Base-by-base conservation (phyloP, 2,113 vertebrate genomes). In the Burhinus bistriatus region DNA sequence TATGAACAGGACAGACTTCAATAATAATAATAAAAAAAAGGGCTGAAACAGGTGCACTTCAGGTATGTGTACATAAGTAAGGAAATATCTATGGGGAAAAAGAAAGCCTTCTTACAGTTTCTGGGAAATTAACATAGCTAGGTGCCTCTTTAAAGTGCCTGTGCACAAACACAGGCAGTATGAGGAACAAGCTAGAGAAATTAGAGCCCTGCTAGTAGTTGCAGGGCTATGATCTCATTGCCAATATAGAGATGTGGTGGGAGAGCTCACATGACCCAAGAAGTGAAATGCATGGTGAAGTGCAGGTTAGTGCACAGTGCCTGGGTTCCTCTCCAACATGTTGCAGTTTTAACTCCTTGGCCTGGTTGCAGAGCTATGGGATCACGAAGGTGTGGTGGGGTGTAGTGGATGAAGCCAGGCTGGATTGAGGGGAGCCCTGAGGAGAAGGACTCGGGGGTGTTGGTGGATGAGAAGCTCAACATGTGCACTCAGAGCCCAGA, bases 341-440 rank as follows among this genome's bases (percentile, higher is more conserved):
- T 34, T 17, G 27, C 55, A 38, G 26, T 26, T 70, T 59, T 54
- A 22, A 16, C 26, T 61, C 26, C 4, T 1, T 2, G 2, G 7
- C 62, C 15, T 58, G 22, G 12, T 12, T 68, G 29, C 23, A 58
- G 44, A 76, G 29, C 18, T 86, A 27, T 68, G 25, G 15, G 42
- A 66, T 42, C n/a, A 76, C 8, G 19, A 29, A 25, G 0, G 0
- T n/a, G 9, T 4, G 1, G 18, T 58, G 44, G 14, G 12, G 25
- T n/a, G 17, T 11, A 40, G 17, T 15, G 52, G n/a, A 77, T 68
- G 23, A 16, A 66, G 18, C 15, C 18, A 29, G 42, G 23, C 34
- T 42, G 9, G 59, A 38, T 38, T 62, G 25, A 38, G 59, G 38
- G 36, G 36, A 62, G 25, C 7, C 25, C 16, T 62, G 36, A 62